Conservation (phyloP, 2,888 invertebrate genomes). For the Pedicia rivosa region DNA sequence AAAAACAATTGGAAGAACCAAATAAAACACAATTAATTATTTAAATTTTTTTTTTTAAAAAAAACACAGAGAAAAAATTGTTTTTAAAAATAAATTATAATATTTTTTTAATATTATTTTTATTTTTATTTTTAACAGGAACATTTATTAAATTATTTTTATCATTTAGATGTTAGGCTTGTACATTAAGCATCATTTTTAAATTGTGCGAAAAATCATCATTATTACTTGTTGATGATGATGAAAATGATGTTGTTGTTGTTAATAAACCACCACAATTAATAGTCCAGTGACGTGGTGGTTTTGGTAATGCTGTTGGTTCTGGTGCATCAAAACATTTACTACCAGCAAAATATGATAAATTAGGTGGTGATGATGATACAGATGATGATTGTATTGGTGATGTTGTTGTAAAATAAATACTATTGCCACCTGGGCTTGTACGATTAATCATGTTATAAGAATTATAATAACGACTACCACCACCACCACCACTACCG, state of each 20-base stretch:
- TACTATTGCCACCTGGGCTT: constrained; percentile 7
- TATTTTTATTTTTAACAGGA: not conserved
- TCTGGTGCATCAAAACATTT: constrained; percentile 73
- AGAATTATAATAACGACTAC: not conserved
- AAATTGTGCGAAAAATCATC: constrained; percentile 40
- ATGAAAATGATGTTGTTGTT: constrained; percentile 11
- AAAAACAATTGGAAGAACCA: too few relatives aligned
- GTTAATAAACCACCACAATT: not conserved
- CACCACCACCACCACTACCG: not conserved
- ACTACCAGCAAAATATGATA: constrained; percentile 46
- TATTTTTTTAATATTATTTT: not conserved
- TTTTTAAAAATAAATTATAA: not conserved
- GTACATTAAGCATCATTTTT: constrained; percentile 47
- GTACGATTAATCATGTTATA: constrained; percentile 3
- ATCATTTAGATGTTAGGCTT: constrained; percentile 29
- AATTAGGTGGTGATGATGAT: constrained; percentile 19
- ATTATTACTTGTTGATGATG: constrained; percentile 12
- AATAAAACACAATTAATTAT: constrained; percentile 7
- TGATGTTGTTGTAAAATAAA: constrained; percentile 7
- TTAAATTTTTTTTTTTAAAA: not conserved
- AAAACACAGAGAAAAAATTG: not conserved
- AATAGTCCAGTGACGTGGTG: constrained; percentile 61
- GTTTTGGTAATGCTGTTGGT: constrained; percentile 61
- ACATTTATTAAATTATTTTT: constrained; percentile 4
- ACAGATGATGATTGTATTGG: constrained; percentile 4